phyloP scores from a whole-genome alignment of 1,140 invertebrate genomes.

The Ostrea denselamellosa region DNA sequence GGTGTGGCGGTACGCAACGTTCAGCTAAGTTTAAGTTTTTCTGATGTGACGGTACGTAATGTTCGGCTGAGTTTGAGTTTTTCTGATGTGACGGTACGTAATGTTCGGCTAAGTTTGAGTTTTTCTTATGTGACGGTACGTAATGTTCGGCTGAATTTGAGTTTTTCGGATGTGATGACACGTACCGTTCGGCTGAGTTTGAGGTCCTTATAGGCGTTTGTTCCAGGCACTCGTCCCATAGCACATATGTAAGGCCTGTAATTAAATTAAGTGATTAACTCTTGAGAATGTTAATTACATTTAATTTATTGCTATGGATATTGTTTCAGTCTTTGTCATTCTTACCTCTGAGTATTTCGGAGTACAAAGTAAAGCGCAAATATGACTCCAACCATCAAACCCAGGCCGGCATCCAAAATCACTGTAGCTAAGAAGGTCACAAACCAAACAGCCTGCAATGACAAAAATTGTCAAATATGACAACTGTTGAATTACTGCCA shows the following conservation, averaged over 20 bases:
- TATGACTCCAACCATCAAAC: slow-evolving; percentile 86
- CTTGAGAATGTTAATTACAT: neutral
- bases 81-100: too few species aligned
- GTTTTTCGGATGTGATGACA: slow-evolving; percentile 16
- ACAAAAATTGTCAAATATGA: too few species aligned
- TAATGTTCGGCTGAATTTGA: too few species aligned
- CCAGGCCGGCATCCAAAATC: slow-evolving; percentile 91
- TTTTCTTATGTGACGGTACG: too few species aligned
- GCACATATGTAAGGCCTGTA: slow-evolving; percentile 70
- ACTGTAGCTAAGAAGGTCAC: slow-evolving; percentile 89
- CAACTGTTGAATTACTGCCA: neutral
- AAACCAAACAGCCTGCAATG: slow-evolving; percentile 86
- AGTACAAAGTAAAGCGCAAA: slow-evolving; percentile 87
- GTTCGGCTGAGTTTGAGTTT: too few species aligned
- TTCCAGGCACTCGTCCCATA: slow-evolving; percentile 70
- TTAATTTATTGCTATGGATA: neutral
- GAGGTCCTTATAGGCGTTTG: slow-evolving; percentile 74
- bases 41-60: too few species aligned
- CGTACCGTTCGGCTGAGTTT: slow-evolving; percentile 68
- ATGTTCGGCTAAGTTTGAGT: too few species aligned
- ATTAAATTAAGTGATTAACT: neutral
- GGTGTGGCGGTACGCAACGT: too few species aligned
- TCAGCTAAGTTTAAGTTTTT: too few species aligned
- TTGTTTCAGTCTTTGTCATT: neutral
- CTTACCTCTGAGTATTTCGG: slow-evolving; percentile 77